Percentiles rank a stretch among this genome's conserved stretches.
Conservation (phyloP, 2,797 vertebrate species). For the Poeciliopsis gracilis region DNA sequence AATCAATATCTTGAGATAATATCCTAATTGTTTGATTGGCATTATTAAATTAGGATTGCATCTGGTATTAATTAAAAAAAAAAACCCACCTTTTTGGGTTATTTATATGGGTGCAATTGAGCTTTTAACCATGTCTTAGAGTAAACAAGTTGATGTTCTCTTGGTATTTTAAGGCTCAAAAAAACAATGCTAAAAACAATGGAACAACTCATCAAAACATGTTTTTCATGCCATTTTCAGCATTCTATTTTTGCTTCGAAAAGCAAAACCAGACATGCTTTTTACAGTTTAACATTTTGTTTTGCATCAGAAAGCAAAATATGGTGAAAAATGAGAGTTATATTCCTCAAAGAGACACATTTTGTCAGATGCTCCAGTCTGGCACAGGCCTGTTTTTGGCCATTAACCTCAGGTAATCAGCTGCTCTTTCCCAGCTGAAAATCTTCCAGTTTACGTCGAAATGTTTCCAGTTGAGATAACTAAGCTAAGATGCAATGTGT, state of each 20-base stretch:
- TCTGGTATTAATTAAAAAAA: background rate
- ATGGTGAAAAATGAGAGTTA: background rate
- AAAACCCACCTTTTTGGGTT: background rate
- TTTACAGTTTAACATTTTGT: slow-evolving; percentile 14
- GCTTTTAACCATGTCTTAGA: background rate
- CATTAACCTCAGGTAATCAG: slow-evolving; percentile 74
- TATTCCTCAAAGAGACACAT: slow-evolving; percentile 19
- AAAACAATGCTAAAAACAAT: background rate
- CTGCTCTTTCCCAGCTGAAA: slow-evolving; percentile 59
- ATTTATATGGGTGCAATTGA: background rate
- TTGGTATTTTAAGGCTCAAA: background rate
- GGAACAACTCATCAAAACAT: background rate
- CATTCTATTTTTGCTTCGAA: background rate
- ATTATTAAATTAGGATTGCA: background rate
- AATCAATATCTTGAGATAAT: background rate
- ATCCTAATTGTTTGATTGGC: background rate
- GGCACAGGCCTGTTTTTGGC: slow-evolving; percentile 44
- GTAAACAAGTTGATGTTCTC: background rate
- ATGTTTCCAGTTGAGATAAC: slow-evolving; percentile 74
- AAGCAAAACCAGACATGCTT: background rate
- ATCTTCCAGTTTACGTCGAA: slow-evolving; percentile 50
- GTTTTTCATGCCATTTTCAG: background rate
- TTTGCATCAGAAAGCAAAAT: slow-evolving; percentile 17
- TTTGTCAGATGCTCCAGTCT: slow-evolving; percentile 41
- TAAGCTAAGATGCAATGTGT: slow-evolving; percentile 69